Conservation (phyloP, 2,797 vertebrate species). For the Danio jaintianensis region DNA sequence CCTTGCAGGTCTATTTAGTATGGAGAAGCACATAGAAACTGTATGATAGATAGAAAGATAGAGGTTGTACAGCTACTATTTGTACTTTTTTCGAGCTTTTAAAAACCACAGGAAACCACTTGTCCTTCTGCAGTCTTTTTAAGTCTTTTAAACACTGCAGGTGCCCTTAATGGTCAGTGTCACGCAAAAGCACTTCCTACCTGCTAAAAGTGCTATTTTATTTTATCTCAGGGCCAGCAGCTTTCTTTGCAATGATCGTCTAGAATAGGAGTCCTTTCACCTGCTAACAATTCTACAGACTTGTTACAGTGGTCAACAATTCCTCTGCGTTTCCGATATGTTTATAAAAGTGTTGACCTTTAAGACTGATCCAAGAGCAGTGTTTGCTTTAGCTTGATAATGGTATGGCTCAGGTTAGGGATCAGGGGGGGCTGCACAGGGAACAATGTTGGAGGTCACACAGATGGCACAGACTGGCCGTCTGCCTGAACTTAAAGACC, state of each 20-base stretch:
- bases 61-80: constrained; percentile 19
- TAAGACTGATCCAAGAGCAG: constrained; percentile 36
- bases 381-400: constrained; percentile 28
- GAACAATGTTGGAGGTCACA: constrained; percentile 43
- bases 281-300: constrained; percentile 22
- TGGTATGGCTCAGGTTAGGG: constrained; percentile 25
- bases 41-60: too few relatives aligned
- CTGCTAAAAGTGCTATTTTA: constrained; percentile 33
- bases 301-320: constrained; percentile 12
- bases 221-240: constrained; percentile 33
- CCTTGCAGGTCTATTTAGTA: too few relatives aligned
- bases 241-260: constrained; percentile 2
- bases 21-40: too few relatives aligned
- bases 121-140: constrained; percentile 32
- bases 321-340: background rate
- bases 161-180: constrained; percentile 36
- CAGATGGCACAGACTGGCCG: constrained; percentile 54
- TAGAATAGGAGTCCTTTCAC: constrained; percentile 23
- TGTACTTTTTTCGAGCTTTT: constrained; percentile 32
- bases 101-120: constrained; percentile 39
- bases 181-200: constrained; percentile 33
- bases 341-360: constrained; percentile 53
- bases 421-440: constrained; percentile 29
- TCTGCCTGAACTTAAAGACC: constrained; percentile 50
- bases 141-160: constrained; percentile 30